These are phyloP conservation scores for Leuciscus idus DNA, from an alignment of 2,113 vertebrate species.

Conservation along the genomic window DNA sequence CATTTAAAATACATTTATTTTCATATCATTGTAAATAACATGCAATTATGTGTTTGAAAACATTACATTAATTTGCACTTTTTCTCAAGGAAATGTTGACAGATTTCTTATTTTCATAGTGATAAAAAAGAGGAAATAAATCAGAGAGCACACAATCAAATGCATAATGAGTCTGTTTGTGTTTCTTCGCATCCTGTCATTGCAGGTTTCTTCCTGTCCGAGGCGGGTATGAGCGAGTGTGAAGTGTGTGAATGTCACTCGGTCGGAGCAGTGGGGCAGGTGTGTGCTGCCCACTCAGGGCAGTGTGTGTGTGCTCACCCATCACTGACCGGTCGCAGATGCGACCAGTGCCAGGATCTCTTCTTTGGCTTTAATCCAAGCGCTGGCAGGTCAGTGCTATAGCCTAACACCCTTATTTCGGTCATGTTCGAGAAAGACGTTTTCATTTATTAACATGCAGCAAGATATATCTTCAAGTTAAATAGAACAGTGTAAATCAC, in stretches of 20 bases:
- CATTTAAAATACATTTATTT: not conserved
- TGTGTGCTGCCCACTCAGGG: slow-evolving; percentile 79
- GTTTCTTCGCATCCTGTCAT: slow-evolving; percentile 21
- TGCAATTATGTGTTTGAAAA: not conserved
- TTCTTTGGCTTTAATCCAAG: slow-evolving; percentile 86
- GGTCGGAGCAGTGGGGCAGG: slow-evolving; percentile 74
- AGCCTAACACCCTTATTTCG: not conserved
- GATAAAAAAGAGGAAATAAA: not conserved
- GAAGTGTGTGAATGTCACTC: slow-evolving; percentile 84
- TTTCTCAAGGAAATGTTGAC: not conserved
- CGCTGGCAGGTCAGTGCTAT: slow-evolving; percentile 80
- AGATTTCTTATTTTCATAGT: not conserved
- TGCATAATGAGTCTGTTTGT: not conserved
- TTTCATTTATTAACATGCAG: slow-evolving; percentile 16
- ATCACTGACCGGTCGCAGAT: slow-evolving; percentile 80
- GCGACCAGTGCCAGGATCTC: slow-evolving; percentile 80
- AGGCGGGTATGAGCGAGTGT: slow-evolving; percentile 68
- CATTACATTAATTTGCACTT: not conserved
- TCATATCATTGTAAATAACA: not conserved
- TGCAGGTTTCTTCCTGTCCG: slow-evolving; percentile 83
- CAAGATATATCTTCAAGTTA: slow-evolving; percentile 17
- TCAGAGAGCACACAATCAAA: not conserved
- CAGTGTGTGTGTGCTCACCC: slow-evolving; percentile 81
- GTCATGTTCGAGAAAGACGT: slow-evolving; percentile 18
- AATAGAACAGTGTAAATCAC: slow-evolving; percentile 1